Evolutionary conservation across 2,797 vertebrate species (phyloP), one percentile per base, ranked within the genome.

Genomic region (Pelobates cultripes): DNA sequence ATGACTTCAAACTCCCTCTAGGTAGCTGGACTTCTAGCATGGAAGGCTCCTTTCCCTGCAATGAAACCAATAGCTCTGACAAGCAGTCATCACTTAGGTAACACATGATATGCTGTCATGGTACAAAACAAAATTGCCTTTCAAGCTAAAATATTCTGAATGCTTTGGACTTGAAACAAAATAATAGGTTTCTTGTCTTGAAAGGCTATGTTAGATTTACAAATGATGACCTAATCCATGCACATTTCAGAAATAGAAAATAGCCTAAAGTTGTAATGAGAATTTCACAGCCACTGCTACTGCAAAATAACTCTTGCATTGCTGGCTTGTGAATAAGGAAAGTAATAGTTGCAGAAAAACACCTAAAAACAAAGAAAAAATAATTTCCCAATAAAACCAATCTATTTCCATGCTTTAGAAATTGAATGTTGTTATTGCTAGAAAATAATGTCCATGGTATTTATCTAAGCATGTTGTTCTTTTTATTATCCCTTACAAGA

Each of bases 1-100:
- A 78, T 74, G 4, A 74, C 76, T 74, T 79, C n/a, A 79, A 83
- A 70, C 71, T 79, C 70, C 43, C 76, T 78, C 64, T 78, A 70
- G 70, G 55, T 70, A 83, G 45, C 7, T 60, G 51, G 66, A 79
- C 63, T 55, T 71, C 68, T 17, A 75, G 67, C 74, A 85, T 5
- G 9, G 55, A 28, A 44, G 60, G 43, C 63, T 64, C 64, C 15
- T 78, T 28, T 80, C 70, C 51, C 15, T 67, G 67, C 51, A 78
- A 72, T 2, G 17, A 57, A 43, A 81, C 43, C 43, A 43, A 63
- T 13, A 70, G 3, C 13, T 84, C 14, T 70, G 51, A 75, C 60
- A 43, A 8, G 17, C 43, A 70, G 43, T n/a, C 17, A 69, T 70
- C 57, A 75, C 57, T 75, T 71, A 70, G 40, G 43, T 78, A 68